A percentile compares a stretch with the other conserved stretches of the same genome.
Conservation (phyloP, 2,113 vertebrate species). For the Lanius ludovicianus region DNA sequence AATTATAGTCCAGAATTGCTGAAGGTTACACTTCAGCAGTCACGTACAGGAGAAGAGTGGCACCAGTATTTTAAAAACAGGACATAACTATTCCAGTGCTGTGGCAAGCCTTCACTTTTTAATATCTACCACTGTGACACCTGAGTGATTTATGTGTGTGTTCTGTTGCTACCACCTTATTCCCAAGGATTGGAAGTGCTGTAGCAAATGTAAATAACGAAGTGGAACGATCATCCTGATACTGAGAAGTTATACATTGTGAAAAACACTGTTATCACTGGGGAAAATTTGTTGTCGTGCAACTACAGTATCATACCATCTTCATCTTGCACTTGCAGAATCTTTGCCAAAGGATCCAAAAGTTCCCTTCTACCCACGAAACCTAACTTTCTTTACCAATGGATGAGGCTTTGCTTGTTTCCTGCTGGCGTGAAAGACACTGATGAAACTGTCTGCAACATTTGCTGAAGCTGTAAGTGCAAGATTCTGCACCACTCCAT, state of each 20-base stretch:
- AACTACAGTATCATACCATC: background rate
- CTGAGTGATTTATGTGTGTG: background rate
- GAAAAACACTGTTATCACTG: background rate
- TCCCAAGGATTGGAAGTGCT: background rate
- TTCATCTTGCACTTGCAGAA: background rate
- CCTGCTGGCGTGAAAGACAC: background rate
- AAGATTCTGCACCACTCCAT: background rate
- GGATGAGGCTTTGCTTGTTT: background rate
- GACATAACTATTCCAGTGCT: background rate
- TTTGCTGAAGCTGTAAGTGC: background rate
- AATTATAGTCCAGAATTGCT: background rate
- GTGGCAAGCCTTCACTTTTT: constrained; percentile 1
- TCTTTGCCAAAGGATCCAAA: background rate
- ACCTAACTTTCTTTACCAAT: background rate
- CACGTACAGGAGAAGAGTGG: background rate
- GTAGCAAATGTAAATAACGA: background rate
- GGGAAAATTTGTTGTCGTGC: background rate
- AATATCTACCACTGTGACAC: background rate
- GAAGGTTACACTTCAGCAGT: background rate
- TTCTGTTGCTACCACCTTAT: background rate
- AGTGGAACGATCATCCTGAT: background rate
- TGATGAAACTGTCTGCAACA: background rate
- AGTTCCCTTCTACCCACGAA: background rate
- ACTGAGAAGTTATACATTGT: background rate
- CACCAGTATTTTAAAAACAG: background rate